Evolutionary conservation across 2,113 vertebrate species (phyloP).

Genomic region (Lepus americanus): DNA sequence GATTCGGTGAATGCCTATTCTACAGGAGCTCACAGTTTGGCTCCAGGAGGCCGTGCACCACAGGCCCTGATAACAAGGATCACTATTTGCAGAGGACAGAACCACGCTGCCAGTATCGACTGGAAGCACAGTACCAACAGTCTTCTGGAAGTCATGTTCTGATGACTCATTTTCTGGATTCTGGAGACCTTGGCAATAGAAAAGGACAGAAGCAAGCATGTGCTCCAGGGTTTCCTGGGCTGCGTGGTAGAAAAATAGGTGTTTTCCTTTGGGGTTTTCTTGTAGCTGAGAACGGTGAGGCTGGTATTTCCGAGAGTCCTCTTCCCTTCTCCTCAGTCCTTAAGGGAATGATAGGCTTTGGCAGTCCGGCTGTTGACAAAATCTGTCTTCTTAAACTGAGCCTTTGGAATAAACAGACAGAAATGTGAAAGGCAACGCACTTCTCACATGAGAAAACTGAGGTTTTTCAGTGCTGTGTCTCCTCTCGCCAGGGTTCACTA

Average conservation of each 20-base stretch:
- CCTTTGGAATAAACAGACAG: constrained; percentile 87
- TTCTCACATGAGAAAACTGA: neutral
- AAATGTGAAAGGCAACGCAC: constrained; percentile 24
- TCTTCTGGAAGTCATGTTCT: constrained; percentile 36
- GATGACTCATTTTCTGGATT: constrained; percentile 51
- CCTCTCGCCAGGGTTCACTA: neutral
- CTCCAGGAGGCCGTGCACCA: neutral
- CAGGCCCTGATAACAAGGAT: neutral
- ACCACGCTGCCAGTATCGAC: neutral
- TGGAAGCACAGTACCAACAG: neutral
- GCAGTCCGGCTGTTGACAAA: constrained; percentile 93
- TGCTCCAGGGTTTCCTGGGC: constrained; percentile 32
- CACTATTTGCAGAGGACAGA: neutral
- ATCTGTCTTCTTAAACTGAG: constrained; percentile 92
- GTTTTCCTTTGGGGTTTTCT: constrained; percentile 56
- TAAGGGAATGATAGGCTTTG: constrained; percentile 90
- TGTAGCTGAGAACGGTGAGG: neutral
- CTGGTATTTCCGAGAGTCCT: neutral
- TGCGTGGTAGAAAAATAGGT: constrained; percentile 79
- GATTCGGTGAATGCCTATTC: neutral
- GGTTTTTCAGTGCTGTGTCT: neutral
- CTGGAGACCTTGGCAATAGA: constrained; percentile 24
- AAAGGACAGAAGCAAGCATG: constrained; percentile 70
- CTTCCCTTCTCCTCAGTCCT: constrained; percentile 82
- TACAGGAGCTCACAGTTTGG: neutral